Conservation (phyloP, 2,797 vertebrate genomes). For the Aulostomus chinensis region DNA sequence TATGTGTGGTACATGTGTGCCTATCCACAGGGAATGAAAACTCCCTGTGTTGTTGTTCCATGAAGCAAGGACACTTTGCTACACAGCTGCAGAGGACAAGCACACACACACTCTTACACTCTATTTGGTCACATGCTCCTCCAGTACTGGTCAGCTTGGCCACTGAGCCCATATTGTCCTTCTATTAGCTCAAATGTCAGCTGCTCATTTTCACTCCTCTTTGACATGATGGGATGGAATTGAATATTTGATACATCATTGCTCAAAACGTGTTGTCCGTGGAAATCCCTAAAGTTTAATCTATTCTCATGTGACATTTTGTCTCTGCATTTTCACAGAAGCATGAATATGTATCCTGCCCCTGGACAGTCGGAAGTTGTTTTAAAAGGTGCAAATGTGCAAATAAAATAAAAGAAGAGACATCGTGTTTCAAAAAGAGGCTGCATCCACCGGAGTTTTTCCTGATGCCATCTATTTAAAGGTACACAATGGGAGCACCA, state of each 20-base stretch:
- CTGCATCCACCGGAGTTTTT: no score
- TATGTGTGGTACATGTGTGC: slow-evolving; percentile 43
- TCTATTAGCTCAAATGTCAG: slow-evolving; percentile 5
- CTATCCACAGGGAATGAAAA: slow-evolving; percentile 69
- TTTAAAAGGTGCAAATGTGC: not conserved
- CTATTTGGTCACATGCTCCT: slow-evolving; percentile 4
- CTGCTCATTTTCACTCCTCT: slow-evolving; percentile 9
- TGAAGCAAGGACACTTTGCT: slow-evolving; percentile 72
- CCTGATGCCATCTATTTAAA: no score
- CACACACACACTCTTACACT: slow-evolving; percentile 24
- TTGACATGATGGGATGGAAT: slow-evolving; percentile 12
- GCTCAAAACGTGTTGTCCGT: slow-evolving; percentile 11
- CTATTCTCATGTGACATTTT: slow-evolving; percentile 18
- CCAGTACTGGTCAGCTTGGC: not conserved
- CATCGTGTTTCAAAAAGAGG: not conserved
- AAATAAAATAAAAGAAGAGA: not conserved
- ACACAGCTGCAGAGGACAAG: slow-evolving; percentile 62
- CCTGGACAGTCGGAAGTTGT: no score
- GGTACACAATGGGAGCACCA: no score
- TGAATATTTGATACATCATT: slow-evolving; percentile 18
- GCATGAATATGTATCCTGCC: slow-evolving; percentile 10
- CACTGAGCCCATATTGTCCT: slow-evolving; percentile 3
- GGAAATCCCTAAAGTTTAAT: slow-evolving; percentile 6
- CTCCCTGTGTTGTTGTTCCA: slow-evolving; percentile 62
- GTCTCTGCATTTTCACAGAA: slow-evolving; percentile 1